Conservation (phyloP, 2,113 vertebrate genomes). For the Arvicanthis niloticus region DNA sequence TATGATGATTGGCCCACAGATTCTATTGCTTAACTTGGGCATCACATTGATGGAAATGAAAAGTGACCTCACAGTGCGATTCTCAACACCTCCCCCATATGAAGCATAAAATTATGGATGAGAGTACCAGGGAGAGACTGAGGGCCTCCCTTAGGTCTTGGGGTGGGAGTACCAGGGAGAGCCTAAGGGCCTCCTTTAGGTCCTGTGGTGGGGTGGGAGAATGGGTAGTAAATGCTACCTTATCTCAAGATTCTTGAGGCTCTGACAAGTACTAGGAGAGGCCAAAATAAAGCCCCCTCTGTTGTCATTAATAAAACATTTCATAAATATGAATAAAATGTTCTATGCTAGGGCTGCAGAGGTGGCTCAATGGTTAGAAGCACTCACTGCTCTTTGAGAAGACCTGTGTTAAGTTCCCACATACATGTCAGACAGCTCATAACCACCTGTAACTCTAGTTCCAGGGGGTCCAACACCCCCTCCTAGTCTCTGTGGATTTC, state of each 20-base stretch:
- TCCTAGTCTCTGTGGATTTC: background rate
- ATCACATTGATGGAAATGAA: background rate
- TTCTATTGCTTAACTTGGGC: background rate
- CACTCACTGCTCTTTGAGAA: background rate
- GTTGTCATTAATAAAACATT: slow-evolving; percentile 50
- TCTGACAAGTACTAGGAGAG: background rate
- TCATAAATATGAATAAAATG: slow-evolving; percentile 45
- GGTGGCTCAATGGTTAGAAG: background rate
- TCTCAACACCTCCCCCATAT: background rate
- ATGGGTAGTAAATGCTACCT: slow-evolving; percentile 2
- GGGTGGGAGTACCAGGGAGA: background rate
- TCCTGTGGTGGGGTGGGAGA: background rate
- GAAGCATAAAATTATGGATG: background rate
- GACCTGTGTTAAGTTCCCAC: background rate
- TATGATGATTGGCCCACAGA: background rate
- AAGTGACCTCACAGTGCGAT: background rate
- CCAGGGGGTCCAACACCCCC: background rate
- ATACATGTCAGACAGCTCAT: background rate
- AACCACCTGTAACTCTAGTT: background rate
- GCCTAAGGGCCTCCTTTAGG: background rate
- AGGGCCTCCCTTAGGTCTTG: background rate
- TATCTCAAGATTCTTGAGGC: background rate
- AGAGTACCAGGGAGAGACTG: background rate
- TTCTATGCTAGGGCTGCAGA: background rate
- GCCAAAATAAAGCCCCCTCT: slow-evolving; percentile 34